Evolutionary conservation across 2,888 invertebrate genomes (phyloP).

Genomic region (Abrostola tripartita): DNA sequence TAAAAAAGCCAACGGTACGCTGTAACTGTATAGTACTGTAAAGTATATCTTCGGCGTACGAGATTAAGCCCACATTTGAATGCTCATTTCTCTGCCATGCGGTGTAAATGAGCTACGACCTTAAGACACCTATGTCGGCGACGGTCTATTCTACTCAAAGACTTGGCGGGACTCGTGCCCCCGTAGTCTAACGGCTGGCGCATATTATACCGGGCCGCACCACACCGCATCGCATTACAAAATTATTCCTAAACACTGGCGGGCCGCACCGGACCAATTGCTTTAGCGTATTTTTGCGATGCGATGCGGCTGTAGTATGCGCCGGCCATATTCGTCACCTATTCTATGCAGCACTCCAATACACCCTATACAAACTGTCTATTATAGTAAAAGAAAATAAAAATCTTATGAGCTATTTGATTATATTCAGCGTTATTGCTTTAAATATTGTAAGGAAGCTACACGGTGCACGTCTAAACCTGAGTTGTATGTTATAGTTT

Average conservation of each 20-base stretch:
- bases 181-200: slow-evolving; percentile 31
- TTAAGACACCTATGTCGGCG: slow-evolving; percentile 24
- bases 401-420: slow-evolving; percentile 26
- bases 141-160: slow-evolving; percentile 36
- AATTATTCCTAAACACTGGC: too few relatives aligned
- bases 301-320: too few relatives aligned
- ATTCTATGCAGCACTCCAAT: slow-evolving; percentile 40
- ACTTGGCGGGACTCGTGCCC: neutral
- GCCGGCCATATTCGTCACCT: slow-evolving; percentile 3
- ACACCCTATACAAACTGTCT: slow-evolving; percentile 35
- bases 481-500: neutral
- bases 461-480: neutral
- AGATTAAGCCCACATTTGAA: too few relatives aligned
- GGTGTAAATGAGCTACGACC: too few relatives aligned
- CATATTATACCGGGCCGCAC: too few relatives aligned
- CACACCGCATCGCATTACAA: too few relatives aligned
- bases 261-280: too few relatives aligned
- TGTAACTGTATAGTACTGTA: too few relatives aligned
- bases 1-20: too few relatives aligned
- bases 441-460: slow-evolving; percentile 28
- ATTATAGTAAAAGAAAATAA: slow-evolving; percentile 23
- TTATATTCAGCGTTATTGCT: slow-evolving; percentile 46
- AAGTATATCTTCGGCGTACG: too few relatives aligned
- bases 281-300: too few relatives aligned
- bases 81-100: too few relatives aligned